These are phyloP conservation scores for Diadema setosum DNA, from an alignment of 35 echinoderm and acorn worm species.

Conservation along the genomic window DNA sequence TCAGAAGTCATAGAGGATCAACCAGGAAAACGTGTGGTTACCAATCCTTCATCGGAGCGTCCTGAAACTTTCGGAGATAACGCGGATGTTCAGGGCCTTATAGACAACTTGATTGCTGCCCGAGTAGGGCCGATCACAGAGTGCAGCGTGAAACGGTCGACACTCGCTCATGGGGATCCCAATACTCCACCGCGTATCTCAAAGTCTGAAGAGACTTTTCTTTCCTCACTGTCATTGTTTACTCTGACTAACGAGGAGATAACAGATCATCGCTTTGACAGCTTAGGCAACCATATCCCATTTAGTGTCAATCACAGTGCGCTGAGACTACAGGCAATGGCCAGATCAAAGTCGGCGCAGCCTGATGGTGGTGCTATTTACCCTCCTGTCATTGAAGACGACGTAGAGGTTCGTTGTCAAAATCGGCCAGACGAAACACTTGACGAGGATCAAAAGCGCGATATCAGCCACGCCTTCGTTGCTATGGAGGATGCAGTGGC, in stretches of 20 bases:
- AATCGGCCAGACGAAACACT: no score
- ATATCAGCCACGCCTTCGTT: background rate
- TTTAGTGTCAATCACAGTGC: background rate
- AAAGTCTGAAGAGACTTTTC: background rate
- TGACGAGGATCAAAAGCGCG: no score
- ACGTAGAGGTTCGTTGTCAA: no score
- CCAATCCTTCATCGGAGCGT: background rate
- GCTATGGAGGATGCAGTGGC: background rate
- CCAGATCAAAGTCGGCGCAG: no score
- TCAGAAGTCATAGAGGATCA: background rate
- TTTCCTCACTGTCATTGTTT: background rate
- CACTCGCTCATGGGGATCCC: background rate
- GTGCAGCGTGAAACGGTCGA: no score
- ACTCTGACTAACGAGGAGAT: background rate
- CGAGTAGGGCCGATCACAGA: no score
- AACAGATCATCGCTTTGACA: background rate
- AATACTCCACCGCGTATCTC: background rate
- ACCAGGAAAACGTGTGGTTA: background rate
- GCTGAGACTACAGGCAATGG: background rate
- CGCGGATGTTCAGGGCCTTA: background rate
- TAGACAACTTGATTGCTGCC: background rate
- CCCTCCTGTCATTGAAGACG: no score
- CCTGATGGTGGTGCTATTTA: no score
- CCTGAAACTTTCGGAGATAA: no score
- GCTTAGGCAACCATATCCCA: background rate